phyloP scores from a whole-genome alignment of 2,797 vertebrate genomes.

The Crenuchus spilurus region DNA sequence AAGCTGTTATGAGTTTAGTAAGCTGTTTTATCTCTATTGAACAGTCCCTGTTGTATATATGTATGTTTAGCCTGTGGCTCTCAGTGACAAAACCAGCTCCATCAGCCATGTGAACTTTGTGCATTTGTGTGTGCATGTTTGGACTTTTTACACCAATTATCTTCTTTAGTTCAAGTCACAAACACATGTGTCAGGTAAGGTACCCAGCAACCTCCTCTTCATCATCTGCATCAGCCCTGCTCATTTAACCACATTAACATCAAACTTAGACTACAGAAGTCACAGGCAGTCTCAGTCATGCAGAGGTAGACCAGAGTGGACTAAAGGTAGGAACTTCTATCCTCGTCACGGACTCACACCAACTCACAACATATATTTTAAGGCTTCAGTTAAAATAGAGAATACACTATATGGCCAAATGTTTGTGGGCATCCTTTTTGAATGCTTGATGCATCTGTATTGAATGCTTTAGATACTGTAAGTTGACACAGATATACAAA shows the following conservation, averaged over 20 bases:
- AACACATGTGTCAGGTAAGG: conserved; percentile 61
- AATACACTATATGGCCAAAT: too few species aligned
- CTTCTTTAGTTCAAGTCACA: conserved; percentile 46
- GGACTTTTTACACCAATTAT: conserved; percentile 56
- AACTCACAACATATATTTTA: conserved; percentile 13
- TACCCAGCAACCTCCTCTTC: conserved; percentile 51
- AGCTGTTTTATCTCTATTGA: too few species aligned
- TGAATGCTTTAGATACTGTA: too few species aligned
- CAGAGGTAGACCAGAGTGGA: not conserved
- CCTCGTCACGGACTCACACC: not conserved
- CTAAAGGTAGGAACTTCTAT: conserved; percentile 8
- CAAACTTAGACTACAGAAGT: conserved; percentile 58
- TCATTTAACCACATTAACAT: conserved; percentile 73
- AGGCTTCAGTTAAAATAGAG: conserved; percentile 22
- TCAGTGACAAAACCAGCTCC: not conserved
- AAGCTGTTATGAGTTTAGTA: too few species aligned
- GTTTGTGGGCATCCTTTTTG: too few species aligned
- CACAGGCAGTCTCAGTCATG: conserved; percentile 49
- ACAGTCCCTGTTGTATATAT: too few species aligned
- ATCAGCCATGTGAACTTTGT: not conserved
- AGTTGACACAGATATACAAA: too few species aligned
- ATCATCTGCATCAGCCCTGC: conserved; percentile 54
- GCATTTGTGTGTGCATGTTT: conserved; percentile 43
- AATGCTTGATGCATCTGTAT: too few species aligned
- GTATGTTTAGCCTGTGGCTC: not conserved